Evolutionary conservation across 2,113 vertebrate genomes (phyloP), one percentile per base, ranked within the genome.

Genomic region (Xenopus tropicalis): DNA sequence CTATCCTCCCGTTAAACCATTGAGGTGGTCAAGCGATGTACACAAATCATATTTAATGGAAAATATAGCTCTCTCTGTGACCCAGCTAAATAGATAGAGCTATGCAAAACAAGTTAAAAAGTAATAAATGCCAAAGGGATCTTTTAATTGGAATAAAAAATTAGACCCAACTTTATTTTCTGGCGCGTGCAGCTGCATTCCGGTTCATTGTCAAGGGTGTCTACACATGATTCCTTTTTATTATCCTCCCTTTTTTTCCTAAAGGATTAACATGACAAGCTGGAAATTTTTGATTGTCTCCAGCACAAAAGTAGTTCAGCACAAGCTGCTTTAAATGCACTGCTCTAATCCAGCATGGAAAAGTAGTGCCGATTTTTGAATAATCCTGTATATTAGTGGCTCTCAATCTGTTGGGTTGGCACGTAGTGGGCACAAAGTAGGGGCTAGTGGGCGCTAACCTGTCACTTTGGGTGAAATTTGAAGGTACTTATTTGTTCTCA

Each of bases 31-130:
- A 96, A 96, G 93, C 93, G 90, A 88, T 93, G 84, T 92, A 93
- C 92, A 98, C 96, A 98, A 98, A 98, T 99, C 94, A 96, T 91
- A 89, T 93, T 93, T 96, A 98, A 94, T 95, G 90, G 94, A 90
- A 90, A 91, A 92, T 87, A 90, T 85, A 90, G 92, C 90, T 92
- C 92, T 94, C 91, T 90, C 87, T 87, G 89, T 94, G 91, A 95
- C 91, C 93, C 91, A 94, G 93, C 94, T 97, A 97, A 94, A 94
- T 88, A 92, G 91, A 94, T 93, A 91, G 93, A 86, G 84, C 89
- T 90, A 93, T 93, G 91, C 85, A 90, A 91, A 94, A 92, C 89
- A 92, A 93, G 93, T 93, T 95, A 94, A 93, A 94, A 93, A 90
- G 90, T 93, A 94, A 94, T 95, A 98, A 96, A 97, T 94, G 95